Conservation (phyloP, 2,113 vertebrate species). For the Nothobranchius furzeri region DNA sequence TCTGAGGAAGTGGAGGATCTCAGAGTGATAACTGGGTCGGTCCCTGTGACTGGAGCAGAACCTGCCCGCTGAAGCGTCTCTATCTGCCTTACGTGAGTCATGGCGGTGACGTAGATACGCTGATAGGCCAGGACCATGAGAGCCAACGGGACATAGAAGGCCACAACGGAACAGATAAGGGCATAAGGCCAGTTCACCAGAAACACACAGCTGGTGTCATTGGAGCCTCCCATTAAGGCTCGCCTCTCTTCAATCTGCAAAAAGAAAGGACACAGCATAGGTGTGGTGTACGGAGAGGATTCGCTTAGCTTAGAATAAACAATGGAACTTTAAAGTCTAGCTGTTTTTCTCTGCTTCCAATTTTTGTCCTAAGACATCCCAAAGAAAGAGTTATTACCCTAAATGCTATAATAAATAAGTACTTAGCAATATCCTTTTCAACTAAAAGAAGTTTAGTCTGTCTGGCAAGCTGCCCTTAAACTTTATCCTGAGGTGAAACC, state of each 20-base stretch:
- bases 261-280: conserved; percentile 2
- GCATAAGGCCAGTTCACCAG: conserved; percentile 83
- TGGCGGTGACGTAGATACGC: conserved; percentile 82
- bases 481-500: conserved; percentile 21
- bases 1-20: conserved; percentile 61
- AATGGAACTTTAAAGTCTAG: background rate
- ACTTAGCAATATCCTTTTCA: conserved; percentile 17
- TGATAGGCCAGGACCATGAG: conserved; percentile 83
- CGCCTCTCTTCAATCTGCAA: conserved; percentile 76
- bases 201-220: conserved; percentile 81
- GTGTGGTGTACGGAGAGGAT: background rate
- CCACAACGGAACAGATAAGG: conserved; percentile 81
- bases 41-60: conserved; percentile 63
- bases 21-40: conserved; percentile 28
- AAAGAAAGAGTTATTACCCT: conserved; percentile 12
- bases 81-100: conserved; percentile 80
- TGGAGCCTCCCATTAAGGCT: conserved; percentile 45
- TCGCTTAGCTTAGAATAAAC: conserved; percentile 3
- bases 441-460: conserved; percentile 10
- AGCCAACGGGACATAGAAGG: conserved; percentile 80
- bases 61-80: conserved; percentile 79
- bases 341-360: conserved; percentile 1
- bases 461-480: conserved; percentile 13
- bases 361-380: background rate
- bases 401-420: conserved; percentile 18